These are phyloP conservation scores for Neosalanx taihuensis DNA, from an alignment of 2,797 vertebrate genomes.

Conservation along the genomic window DNA sequence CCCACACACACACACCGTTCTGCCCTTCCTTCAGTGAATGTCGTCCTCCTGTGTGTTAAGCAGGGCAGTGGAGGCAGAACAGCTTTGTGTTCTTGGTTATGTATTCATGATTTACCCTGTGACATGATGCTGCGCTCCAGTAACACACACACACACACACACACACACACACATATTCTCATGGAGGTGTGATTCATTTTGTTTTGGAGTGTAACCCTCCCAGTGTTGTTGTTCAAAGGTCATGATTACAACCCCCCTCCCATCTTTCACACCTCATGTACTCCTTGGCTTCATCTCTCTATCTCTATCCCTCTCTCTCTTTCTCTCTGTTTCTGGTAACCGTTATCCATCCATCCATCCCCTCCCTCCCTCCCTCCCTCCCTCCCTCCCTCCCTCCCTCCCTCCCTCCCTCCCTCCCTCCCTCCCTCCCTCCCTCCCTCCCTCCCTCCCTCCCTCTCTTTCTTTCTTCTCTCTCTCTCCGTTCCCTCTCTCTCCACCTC, in stretches of 20 bases:
- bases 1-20: no score
- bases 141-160: conserved; percentile 1
- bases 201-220: background rate
- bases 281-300: background rate
- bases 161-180: background rate
- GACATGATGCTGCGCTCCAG: background rate
- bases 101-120: background rate
- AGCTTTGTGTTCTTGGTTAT: background rate
- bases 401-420: no score
- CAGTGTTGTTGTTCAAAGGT: background rate
- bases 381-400: background rate
- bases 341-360: no score
- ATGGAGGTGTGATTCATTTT: background rate
- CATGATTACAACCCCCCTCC: background rate
- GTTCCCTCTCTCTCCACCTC: no score
- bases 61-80: background rate
- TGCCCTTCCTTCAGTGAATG: background rate
- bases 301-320: background rate
- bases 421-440: no score
- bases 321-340: no score
- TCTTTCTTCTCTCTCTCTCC: no score
- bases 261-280: background rate
- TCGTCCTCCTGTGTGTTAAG: background rate
- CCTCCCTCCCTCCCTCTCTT: no score
- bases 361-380: background rate